Base-by-base conservation (phyloP, 2,888 invertebrate genomes). In the Cyclophora albipunctata region DNA sequence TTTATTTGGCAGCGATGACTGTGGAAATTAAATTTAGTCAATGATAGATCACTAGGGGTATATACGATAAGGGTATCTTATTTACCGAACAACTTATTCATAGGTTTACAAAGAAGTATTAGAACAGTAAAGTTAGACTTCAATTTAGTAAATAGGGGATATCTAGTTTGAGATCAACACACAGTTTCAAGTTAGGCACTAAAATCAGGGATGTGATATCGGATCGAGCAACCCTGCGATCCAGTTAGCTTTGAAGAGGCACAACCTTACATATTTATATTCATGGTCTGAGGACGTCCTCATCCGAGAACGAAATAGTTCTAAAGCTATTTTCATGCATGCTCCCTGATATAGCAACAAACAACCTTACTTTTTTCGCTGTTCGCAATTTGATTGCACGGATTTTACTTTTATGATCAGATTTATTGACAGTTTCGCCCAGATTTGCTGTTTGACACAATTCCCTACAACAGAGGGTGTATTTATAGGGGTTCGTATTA, bases 381-480 rank as follows among this genome's bases (percentile, higher is more conserved):
- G 78, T 82, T 84, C 73, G 71, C 80, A 71, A 85, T 86, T 85
- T 86, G 85, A 86, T 86, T 84, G 84, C 77, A 60, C 69, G 85
- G 86, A 84, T 86, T 20, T 85, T 86, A 82, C 75, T 86, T 85
- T 87, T 86, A 86, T 80, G 82, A 71, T 79, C 83, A 83, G 81
- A 81, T 87, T 86, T 86, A 86, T 83, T 78, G 82, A 78, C 79
- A 78, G 78, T 79, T 79, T 72, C 72, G 67, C 67, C 71, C 69
- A 77, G 80, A 81, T 83, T 70, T 80, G 77, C 72, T 67, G 72
- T 70, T 73, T 62, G 69, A 69, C 66, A 61, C 66, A 70, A 73
- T 77, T 75, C 75, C 73, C 71, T 75, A 68, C 62, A 64, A 60
- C 63, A 63, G 62, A 53, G 60, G 63, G 69, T 62, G 66, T 33